Base-by-base conservation (phyloP, 2,888 invertebrate species). In the Habroteleia sp. region DNA sequence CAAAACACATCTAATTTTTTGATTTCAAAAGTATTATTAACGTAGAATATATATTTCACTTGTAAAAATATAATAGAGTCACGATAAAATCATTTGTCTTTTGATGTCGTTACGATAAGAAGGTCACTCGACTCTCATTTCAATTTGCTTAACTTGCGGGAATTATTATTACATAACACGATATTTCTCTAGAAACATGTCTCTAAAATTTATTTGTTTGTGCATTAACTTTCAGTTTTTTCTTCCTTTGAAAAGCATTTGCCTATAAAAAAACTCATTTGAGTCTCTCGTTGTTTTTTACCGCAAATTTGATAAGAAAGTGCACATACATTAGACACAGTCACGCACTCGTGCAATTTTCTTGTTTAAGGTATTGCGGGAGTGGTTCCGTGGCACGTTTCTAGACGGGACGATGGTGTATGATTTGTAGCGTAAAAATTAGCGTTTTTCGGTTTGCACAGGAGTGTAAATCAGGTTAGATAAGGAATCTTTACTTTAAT, bases 281-380 rank as follows among this genome's bases (percentile, higher is more conserved):
- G 27, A 1, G 4, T 14, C 29, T 3, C n/a, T 11, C 23, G 1
- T 1, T 7, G n/a, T 23, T 48, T 39, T 25, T 7, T 8, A 14
- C 6, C 11, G 41, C 16, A 31, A 46, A 39, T 60, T 54, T 50
- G 72, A 73, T 65, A 65, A 73, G 58, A 65, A 50, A 44, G 37
- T 37, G 44, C 44, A 56, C 48, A 10, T 39, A 56, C 29, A 72
- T 72, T 72, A 50, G 33, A 42, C 35, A 41, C 58, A 65, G 65
- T 72, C 72, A 72, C 65, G 71, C 71, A 72, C 63, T 41, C 48
- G 63, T 23, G 58, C 58, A 72, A 72, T 72, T 72, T 72, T 63
- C 71, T 72, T 31, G 63, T 72, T 63, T 42, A 25, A 72, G 35
- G 56, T 10, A 52, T 44, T 23, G 58, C 73, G 35, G 52, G 65